A percentile compares a stretch with the other conserved stretches of the same genome.
These are phyloP conservation scores for Xylocampa areola DNA, from an alignment of 2,888 invertebrate species.

Conservation along the genomic window DNA sequence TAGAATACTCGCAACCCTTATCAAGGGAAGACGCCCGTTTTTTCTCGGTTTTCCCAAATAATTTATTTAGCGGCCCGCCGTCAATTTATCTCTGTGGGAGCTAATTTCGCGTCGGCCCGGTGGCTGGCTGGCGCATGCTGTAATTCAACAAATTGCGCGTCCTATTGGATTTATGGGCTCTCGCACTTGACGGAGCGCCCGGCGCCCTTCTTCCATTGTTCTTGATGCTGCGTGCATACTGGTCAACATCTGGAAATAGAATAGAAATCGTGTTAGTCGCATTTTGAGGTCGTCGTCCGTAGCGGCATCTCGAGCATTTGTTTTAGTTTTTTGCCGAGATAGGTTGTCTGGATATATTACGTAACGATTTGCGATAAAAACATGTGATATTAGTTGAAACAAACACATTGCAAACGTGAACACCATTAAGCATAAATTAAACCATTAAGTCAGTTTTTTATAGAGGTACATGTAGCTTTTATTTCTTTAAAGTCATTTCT, in stretches of 20 bases:
- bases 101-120: slow-evolving; percentile 89
- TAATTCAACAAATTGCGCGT: slow-evolving; percentile 90
- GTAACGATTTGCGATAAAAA: slow-evolving; percentile 49
- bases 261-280: slow-evolving; percentile 58
- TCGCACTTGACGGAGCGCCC: slow-evolving; percentile 87
- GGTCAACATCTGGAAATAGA: slow-evolving; percentile 71
- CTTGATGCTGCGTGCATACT: slow-evolving; percentile 75
- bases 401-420: slow-evolving; percentile 26
- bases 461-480: slow-evolving; percentile 17
- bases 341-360: slow-evolving; percentile 49
- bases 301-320: slow-evolving; percentile 37
- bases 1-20: slow-evolving; percentile 85
- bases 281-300: slow-evolving; percentile 57
- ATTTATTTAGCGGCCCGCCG: slow-evolving; percentile 89
- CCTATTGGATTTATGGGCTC: slow-evolving; percentile 85
- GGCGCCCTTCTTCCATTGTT: slow-evolving; percentile 85
- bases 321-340: slow-evolving; percentile 51
- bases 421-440: slow-evolving; percentile 5
- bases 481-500: slow-evolving; percentile 1
- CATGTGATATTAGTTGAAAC: slow-evolving; percentile 35
- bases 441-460: slow-evolving; percentile 27
- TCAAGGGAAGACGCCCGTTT: slow-evolving; percentile 89
- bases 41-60: slow-evolving; percentile 90
- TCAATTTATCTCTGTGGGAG: slow-evolving; percentile 89
- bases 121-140: slow-evolving; percentile 89